These are phyloP conservation scores for Nyctibius grandis DNA, from an alignment of 2,797 vertebrate genomes.

Conservation along the genomic window DNA sequence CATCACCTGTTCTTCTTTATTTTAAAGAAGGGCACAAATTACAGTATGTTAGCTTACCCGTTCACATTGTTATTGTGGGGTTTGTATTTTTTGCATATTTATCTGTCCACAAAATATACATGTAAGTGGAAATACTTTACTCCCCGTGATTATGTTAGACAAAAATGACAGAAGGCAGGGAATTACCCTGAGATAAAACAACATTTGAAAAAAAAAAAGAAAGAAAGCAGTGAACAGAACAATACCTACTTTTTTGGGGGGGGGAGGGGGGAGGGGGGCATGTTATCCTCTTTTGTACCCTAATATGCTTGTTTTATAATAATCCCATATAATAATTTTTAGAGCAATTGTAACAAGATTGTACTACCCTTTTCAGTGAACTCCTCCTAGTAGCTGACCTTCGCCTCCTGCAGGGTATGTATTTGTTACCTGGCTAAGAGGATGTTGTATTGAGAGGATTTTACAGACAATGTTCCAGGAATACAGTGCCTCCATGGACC, in stretches of 20 bases:
- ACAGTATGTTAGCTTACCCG: not conserved
- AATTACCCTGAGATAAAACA: constrained; percentile 31
- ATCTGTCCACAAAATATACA: constrained; percentile 4
- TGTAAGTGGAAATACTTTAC: not conserved
- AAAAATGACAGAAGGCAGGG: constrained; percentile 20
- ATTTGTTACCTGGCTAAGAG: not conserved
- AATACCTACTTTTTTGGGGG: not conserved
- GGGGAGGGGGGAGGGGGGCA: fast-evolving
- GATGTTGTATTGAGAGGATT: not conserved
- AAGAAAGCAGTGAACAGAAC: constrained; percentile 17
- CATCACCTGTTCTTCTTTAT: not conserved
- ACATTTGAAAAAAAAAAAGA: not conserved
- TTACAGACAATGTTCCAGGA: not conserved
- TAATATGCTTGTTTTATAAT: constrained; percentile 5
- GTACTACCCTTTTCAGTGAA: not conserved
- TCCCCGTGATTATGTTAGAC: not conserved
- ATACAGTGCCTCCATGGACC: not conserved
- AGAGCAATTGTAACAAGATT: not conserved
- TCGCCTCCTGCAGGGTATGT: not conserved
- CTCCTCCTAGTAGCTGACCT: not conserved
- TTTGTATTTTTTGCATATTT: constrained; percentile 23
- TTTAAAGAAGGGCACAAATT: not conserved
- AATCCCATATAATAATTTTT: not conserved
- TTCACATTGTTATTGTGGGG: not conserved
- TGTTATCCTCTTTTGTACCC: not conserved